A percentile compares a stretch with the other conserved stretches of the same genome.
These are phyloP conservation scores for Epirrita christyi DNA, from an alignment of 2,888 invertebrate species.

Conservation along the genomic window DNA sequence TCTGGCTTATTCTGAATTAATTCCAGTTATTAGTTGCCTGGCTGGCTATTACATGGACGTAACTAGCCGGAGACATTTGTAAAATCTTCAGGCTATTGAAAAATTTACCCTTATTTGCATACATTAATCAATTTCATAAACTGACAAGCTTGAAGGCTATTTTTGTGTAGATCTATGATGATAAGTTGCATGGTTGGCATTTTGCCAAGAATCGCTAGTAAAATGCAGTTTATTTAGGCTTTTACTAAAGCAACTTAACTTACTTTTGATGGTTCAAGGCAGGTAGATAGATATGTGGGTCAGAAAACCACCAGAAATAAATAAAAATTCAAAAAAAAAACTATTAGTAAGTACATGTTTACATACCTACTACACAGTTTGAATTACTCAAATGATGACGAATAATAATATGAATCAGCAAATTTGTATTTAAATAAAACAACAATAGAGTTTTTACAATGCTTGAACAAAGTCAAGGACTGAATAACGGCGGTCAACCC, in stretches of 20 bases:
- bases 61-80: no score
- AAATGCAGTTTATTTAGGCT: constrained; percentile 27
- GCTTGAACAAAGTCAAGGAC: constrained; percentile 44
- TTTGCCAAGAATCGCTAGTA: constrained; percentile 28
- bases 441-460: constrained; percentile 20
- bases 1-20: no score
- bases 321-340: not conserved
- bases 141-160: constrained; percentile 28
- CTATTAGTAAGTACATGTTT: not conserved
- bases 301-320: no score
- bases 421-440: constrained; percentile 12
- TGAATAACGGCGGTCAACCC: constrained; percentile 40
- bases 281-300: not conserved
- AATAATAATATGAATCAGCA: constrained; percentile 28
- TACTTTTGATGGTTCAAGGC: constrained; percentile 13
- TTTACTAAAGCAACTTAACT: constrained; percentile 12
- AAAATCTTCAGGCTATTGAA: no score
- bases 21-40: no score
- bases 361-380: not conserved
- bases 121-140: constrained; percentile 22
- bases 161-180: constrained; percentile 28
- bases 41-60: no score
- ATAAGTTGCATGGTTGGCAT: constrained; percentile 34
- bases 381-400: constrained; percentile 3
- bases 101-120: not conserved